Base-by-base conservation (phyloP, 2,888 invertebrate species). In the Dynastes grantii region DNA sequence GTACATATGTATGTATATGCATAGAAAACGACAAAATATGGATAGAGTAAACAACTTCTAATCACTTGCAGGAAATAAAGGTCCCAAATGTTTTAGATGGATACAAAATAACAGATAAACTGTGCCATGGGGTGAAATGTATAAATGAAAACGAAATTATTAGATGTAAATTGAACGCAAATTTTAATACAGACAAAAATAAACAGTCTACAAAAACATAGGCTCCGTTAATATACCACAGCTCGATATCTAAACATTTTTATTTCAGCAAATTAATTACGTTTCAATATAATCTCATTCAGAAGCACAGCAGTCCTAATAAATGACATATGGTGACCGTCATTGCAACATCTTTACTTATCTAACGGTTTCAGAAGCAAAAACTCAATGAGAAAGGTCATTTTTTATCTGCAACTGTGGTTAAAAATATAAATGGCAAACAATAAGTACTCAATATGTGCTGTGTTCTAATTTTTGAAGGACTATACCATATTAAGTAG, bases 371-470 rank as follows among this genome's bases (percentile, higher is more conserved):
- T 37, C 11, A 22, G 1, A 1, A 58, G 22, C 22, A 58, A 58
- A 58, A 58, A 58, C 22, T 3, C 22, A 22, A 16, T 22, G 22
- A 16, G 22, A 58, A 58, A 58, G 55, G 55, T 22, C 22, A 58
- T 58, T 58, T 58, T 58, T 58, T 58, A 22, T 22, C 55, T 58
- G 8, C 4, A 58, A 16, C 53, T n/a, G 53, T 51, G 22, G 55
- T 58, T 22, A 58, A 58, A 22, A 58, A 58, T 9, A 16, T 16
- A 16, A 55, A 55, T 58, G 16, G 8, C 22, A 22, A 27, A 58
- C 55, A 58, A 58, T 58, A 58, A 58, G 5, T 58, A 22, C 22
- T 58, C 55, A 5, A 22, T 22, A 8, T 58, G 13, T 58, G 27
- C 55, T 8, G 9, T 22, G 22, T 58, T 58, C 45, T 45, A 45